These are phyloP conservation scores for Diacarnus erythraeanus DNA, from an alignment of 37 sponge, comb jelly and placozoan genomes.

Conservation along the genomic window DNA sequence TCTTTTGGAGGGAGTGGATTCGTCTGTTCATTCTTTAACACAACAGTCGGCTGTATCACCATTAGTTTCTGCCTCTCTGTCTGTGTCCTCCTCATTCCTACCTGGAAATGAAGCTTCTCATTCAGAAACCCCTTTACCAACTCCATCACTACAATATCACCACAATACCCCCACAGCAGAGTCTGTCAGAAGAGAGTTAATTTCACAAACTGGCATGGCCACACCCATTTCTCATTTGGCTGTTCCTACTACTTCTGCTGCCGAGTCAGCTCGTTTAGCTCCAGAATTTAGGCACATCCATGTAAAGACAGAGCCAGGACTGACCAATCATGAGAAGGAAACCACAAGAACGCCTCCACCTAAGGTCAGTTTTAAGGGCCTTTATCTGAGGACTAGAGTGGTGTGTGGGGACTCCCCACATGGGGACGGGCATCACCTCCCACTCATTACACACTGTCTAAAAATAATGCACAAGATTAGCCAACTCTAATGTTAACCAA, in stretches of 20 bases:
- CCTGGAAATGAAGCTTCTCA: not conserved
- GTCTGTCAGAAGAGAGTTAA: not conserved
- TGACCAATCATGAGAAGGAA: not conserved
- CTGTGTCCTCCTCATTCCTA: not conserved
- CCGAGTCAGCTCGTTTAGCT: not conserved
- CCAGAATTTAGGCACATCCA: constrained; percentile 11
- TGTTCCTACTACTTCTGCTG: not conserved
- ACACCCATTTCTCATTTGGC: constrained; percentile 3
- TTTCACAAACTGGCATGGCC: not conserved
- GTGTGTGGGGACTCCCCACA: too few relatives aligned
- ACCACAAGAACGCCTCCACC: not conserved
- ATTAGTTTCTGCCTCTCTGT: not conserved
- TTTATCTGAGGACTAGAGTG: too few relatives aligned
- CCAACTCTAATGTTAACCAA: too few relatives aligned
- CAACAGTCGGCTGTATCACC: not conserved
- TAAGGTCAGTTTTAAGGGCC: too few relatives aligned
- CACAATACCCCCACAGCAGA: not conserved
- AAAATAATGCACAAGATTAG: too few relatives aligned
- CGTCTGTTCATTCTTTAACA: too few relatives aligned
- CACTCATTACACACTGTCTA: too few relatives aligned
- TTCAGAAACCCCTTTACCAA: not conserved
- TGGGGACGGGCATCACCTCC: too few relatives aligned
- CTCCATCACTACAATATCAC: not conserved
- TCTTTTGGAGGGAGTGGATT: too few relatives aligned
- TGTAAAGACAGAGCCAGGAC: constrained; percentile 1